Conservation (phyloP, 2,888 invertebrate genomes). For the Harpagoxenus sublaevis region DNA sequence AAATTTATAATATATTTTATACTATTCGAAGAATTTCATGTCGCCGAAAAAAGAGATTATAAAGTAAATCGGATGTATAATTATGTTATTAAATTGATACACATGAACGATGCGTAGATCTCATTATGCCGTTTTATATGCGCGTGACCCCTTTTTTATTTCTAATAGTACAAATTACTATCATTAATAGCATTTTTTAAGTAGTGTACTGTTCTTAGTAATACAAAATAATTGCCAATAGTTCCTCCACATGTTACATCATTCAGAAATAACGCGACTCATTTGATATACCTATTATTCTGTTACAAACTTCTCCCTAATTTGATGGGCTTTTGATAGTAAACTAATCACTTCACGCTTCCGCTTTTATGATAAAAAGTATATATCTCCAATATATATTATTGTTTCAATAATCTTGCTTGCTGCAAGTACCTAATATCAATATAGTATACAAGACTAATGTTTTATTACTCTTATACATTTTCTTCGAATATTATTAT, state of each 20-base stretch:
- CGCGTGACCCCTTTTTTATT: neutral
- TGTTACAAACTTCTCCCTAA: conserved; percentile 4
- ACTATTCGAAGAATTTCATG: neutral
- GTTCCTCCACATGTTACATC: neutral
- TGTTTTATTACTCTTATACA: conserved; percentile 4
- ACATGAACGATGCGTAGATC: conserved; percentile 4
- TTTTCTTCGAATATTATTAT: neutral
- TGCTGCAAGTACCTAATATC: neutral
- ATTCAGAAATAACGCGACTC: conserved; percentile 12
- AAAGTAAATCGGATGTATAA: conserved; percentile 16
- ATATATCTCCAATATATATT: conserved; percentile 5
- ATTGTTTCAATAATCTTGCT: neutral
- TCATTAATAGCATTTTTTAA: neutral
- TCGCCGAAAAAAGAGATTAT: neutral
- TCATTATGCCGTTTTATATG: neutral
- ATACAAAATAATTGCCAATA: neutral
- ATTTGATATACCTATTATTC: conserved; percentile 6
- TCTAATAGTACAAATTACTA: conserved; percentile 10
- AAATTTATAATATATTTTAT: conserved; percentile 14
- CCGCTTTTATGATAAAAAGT: conserved; percentile 5
- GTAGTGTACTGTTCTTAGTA: neutral
- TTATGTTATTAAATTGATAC: neutral
- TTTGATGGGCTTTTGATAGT: neutral
- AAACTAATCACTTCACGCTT: conserved; percentile 10
- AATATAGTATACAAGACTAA: conserved; percentile 5